Conservation (phyloP, 1,140 invertebrate species). For the Drosophila sproati region DNA sequence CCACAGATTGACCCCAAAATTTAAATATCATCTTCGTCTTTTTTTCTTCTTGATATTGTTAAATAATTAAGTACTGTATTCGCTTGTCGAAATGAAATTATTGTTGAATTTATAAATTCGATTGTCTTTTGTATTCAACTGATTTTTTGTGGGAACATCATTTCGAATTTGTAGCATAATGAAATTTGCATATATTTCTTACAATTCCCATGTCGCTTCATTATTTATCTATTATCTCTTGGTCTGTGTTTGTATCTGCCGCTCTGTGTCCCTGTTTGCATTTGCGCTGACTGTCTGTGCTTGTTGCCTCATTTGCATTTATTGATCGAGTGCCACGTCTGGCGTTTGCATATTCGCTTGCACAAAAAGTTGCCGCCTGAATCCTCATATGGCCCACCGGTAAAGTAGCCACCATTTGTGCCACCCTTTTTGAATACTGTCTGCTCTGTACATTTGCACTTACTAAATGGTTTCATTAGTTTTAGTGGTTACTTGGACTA, state of each 20-base stretch:
- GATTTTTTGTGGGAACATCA: background rate
- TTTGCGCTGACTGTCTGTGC: background rate
- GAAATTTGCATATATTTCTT: background rate
- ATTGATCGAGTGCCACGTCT: slow-evolving; percentile 55
- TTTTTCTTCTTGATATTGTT: no score
- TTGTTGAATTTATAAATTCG: background rate
- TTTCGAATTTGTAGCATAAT: slow-evolving; percentile 7
- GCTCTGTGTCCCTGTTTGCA: background rate
- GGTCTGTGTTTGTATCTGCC: background rate
- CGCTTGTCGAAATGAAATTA: background rate
- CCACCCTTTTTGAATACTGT: slow-evolving; percentile 47
- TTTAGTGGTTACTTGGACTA: slow-evolving; percentile 72
- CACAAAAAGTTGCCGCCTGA: slow-evolving; percentile 1
- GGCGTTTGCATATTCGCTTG: slow-evolving; percentile 40
- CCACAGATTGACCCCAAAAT: no score
- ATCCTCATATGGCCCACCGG: slow-evolving; percentile 35
- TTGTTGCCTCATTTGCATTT: slow-evolving; percentile 61
- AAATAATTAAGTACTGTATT: background rate
- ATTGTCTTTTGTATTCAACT: background rate
- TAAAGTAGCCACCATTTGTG: slow-evolving; percentile 19
- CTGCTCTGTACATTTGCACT: slow-evolving; percentile 53
- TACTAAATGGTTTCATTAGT: slow-evolving; percentile 79
- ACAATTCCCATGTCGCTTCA: slow-evolving; percentile 18
- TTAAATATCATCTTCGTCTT: no score
- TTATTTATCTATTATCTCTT: slow-evolving; percentile 34